phyloP scores from a whole-genome alignment of 2,888 invertebrate species.

The Nemurella pictetii region DNA sequence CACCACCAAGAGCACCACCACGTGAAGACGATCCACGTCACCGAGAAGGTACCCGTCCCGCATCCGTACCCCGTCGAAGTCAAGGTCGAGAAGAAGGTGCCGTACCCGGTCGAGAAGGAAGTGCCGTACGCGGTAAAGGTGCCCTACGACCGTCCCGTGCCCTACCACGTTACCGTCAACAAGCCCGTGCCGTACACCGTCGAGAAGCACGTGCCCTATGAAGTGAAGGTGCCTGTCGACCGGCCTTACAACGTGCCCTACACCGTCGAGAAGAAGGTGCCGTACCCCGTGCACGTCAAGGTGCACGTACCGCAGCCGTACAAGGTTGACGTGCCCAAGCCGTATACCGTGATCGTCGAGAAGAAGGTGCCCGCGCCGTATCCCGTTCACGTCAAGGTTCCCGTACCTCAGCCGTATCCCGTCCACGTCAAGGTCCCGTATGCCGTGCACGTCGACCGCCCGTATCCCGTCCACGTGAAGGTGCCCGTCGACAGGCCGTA shows the following conservation, averaged over 20 bases:
- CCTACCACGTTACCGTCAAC: slow-evolving; percentile 24
- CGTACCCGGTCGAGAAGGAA: slow-evolving; percentile 62
- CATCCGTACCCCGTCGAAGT: slow-evolving; percentile 55
- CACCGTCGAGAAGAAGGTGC: slow-evolving; percentile 41
- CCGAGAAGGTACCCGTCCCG: slow-evolving; percentile 61
- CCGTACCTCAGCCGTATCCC: slow-evolving; percentile 36
- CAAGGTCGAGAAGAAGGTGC: slow-evolving; percentile 47
- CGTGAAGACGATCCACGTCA: slow-evolving; percentile 48
- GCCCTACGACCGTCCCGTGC: slow-evolving; percentile 49
- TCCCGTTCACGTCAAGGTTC: slow-evolving; percentile 68
- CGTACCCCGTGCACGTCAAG: slow-evolving; percentile 38
- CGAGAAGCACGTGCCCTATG: slow-evolving; percentile 63
- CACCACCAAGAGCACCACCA: slow-evolving; percentile 57
- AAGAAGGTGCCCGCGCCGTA: slow-evolving; percentile 67
- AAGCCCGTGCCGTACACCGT: slow-evolving; percentile 49
- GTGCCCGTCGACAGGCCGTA: slow-evolving; percentile 36
- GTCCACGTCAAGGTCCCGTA: slow-evolving; percentile 64
- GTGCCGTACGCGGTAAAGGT: slow-evolving; percentile 67
- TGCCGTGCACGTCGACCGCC: slow-evolving; percentile 55
- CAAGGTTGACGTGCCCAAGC: slow-evolving; percentile 67
- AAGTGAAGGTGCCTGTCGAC: slow-evolving; percentile 47
- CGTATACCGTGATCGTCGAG: slow-evolving; percentile 58
- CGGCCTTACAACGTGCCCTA: slow-evolving; percentile 33
- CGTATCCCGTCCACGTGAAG: slow-evolving; percentile 54
- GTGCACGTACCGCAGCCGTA: slow-evolving; percentile 37